Percentiles rank a stretch among this genome's conserved stretches.
Evolutionary conservation across 2,888 invertebrate genomes (phyloP).

Genomic region (Andrena hattorfiana): DNA sequence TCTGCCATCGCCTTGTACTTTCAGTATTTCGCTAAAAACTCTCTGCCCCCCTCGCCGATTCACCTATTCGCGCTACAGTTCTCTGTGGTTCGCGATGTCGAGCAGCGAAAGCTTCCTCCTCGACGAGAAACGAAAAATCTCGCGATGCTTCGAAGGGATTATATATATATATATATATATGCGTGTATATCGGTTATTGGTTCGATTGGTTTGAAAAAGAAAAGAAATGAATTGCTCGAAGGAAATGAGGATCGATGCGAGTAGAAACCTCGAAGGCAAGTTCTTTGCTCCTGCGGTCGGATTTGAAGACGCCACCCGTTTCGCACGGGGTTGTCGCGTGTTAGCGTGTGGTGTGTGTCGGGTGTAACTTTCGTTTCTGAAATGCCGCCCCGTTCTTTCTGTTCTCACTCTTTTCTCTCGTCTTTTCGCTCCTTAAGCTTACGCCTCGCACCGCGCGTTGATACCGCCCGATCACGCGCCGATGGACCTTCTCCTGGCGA

Average conservation of each 20-base stretch:
- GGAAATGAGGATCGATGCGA: conserved; percentile 32
- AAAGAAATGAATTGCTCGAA: conserved; percentile 34
- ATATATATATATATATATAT: not conserved
- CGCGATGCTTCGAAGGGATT: conserved; percentile 8
- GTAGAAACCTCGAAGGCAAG: conserved; percentile 30
- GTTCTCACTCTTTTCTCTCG: conserved; percentile 27
- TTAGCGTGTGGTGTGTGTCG: not conserved
- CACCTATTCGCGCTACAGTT: too few relatives aligned
- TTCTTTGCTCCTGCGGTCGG: conserved; percentile 1
- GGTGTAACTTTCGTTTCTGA: conserved; percentile 24
- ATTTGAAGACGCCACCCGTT: not conserved
- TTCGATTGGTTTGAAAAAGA: conserved; percentile 19
- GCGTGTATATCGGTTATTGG: not conserved
- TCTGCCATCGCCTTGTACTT: conserved; percentile 38
- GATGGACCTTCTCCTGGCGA: conserved; percentile 23
- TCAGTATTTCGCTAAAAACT: conserved; percentile 34
- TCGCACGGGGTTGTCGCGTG: not conserved
- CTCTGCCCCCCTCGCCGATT: not conserved
- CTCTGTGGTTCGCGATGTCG: not conserved
- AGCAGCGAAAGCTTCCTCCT: conserved; percentile 17
- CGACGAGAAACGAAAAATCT: conserved; percentile 12
- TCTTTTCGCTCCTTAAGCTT: conserved; percentile 12
- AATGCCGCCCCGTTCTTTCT: conserved; percentile 32
- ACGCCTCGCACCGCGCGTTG: not conserved
- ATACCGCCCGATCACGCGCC: conserved; percentile 22